A percentile compares a stretch with the other conserved stretches of the same genome.
Conservation (phyloP, 2,888 invertebrate species). For the Drosophila percnosoma region DNA sequence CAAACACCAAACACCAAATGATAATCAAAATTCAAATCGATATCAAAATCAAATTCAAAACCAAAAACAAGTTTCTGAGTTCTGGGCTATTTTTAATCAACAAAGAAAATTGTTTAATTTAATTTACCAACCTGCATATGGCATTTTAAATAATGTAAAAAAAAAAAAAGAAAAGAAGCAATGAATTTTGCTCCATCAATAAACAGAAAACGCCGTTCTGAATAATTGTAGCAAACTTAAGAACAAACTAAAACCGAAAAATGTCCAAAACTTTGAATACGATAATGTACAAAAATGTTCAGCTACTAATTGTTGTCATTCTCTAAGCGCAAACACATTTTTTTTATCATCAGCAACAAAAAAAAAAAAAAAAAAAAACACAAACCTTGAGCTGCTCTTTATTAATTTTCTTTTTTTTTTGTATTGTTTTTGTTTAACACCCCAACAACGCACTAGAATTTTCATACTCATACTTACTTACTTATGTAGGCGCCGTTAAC, state of each 20-base stretch:
- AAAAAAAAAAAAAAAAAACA: constrained; percentile 7
- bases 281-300: constrained; percentile 82
- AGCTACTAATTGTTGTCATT: constrained; percentile 74
- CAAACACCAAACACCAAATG: constrained; percentile 25
- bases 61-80: constrained; percentile 83
- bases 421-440: not conserved
- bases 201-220: constrained; percentile 20
- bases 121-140: constrained; percentile 30
- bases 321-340: constrained; percentile 52
- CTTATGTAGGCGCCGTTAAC: not conserved
- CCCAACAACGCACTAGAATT: constrained; percentile 21
- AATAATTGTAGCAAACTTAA: constrained; percentile 43
- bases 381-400: constrained; percentile 25
- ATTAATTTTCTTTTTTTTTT: constrained; percentile 2
- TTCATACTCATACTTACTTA: constrained; percentile 12
- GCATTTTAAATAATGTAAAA: constrained; percentile 27
- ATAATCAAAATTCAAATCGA: constrained; percentile 28
- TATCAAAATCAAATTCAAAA: constrained; percentile 36
- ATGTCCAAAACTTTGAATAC: constrained; percentile 85
- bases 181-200: constrained; percentile 23
- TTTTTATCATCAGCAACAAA: constrained; percentile 66
- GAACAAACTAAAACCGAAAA: constrained; percentile 63
- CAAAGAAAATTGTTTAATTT: constrained; percentile 32
- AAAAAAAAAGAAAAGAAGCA: constrained; percentile 5
- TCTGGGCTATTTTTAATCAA: constrained; percentile 82